Percentiles rank a stretch among this genome's conserved stretches.
These are phyloP conservation scores for Sitophilus oryzae DNA, from an alignment of 1,140 invertebrate species.

Conservation along the genomic window DNA sequence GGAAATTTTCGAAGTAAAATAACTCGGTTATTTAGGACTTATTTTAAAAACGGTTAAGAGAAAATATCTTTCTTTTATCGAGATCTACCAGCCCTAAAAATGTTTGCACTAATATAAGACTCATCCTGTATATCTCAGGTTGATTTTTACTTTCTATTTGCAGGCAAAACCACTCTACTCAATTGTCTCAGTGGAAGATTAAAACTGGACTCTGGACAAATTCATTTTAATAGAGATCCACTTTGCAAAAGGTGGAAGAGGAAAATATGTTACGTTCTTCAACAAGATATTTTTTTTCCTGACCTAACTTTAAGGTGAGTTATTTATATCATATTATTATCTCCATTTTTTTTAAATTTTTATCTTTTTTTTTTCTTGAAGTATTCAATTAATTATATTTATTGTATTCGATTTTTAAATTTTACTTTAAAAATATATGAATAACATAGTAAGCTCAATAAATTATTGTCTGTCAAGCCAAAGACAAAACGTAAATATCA, in stretches of 20 bases:
- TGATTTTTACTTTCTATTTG: slow-evolving; percentile 1
- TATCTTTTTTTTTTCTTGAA: too few relatives aligned
- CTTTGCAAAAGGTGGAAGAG: slow-evolving; percentile 70
- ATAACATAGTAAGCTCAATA: background rate
- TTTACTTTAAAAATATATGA: background rate
- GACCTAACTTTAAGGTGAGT: slow-evolving; percentile 62
- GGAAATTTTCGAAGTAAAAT: too few relatives aligned
- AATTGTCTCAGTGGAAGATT: slow-evolving; percentile 68
- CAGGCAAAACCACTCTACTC: slow-evolving; percentile 75
- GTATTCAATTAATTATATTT: too few relatives aligned
- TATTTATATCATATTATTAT: background rate
- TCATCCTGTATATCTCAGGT: background rate
- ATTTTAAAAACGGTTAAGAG: too few relatives aligned
- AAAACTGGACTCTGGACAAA: slow-evolving; percentile 60
- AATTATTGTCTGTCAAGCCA: too few relatives aligned
- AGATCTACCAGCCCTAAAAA: too few relatives aligned
- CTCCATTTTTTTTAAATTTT: background rate
- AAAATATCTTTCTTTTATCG: too few relatives aligned
- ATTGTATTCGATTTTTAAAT: too few relatives aligned
- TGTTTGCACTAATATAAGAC: too few relatives aligned
- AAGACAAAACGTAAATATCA: too few relatives aligned
- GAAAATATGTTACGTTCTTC: slow-evolving; percentile 77
- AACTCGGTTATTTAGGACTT: too few relatives aligned
- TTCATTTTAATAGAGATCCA: slow-evolving; percentile 68
- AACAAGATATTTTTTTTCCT: slow-evolving; percentile 80